A percentile compares a stretch with the other conserved stretches of the same genome.
Conservation (phyloP, 1,140 invertebrate genomes). For the Epicauta chinensis region DNA sequence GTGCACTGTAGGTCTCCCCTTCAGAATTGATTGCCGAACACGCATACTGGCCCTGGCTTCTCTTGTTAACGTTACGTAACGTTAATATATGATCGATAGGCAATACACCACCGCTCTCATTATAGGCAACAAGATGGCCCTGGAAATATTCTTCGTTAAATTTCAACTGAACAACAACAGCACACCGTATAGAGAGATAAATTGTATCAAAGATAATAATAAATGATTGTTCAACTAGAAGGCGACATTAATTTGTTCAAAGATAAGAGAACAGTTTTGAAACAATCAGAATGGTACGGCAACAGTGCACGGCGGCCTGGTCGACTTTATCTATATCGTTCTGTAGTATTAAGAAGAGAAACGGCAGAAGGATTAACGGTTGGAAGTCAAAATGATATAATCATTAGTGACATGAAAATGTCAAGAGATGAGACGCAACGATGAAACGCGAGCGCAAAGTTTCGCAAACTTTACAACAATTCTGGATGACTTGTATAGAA, state of each 20-base stretch:
- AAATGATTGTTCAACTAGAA: constrained; percentile 12
- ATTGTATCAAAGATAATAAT: too few relatives aligned
- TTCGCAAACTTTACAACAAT: constrained; percentile 25
- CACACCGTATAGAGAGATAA: too few relatives aligned
- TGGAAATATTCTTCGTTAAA: too few relatives aligned
- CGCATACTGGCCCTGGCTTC: constrained; percentile 52
- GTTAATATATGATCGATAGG: constrained; percentile 48
- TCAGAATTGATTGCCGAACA: constrained; percentile 63
- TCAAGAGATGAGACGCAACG: too few relatives aligned
- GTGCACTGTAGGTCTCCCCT: constrained; percentile 58
- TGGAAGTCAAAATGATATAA: constrained; percentile 24
- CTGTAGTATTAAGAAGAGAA: neutral
- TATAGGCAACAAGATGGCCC: constrained; percentile 29
- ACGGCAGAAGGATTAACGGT: constrained; percentile 19
- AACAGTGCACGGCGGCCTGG: neutral
- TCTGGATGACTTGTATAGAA: constrained; percentile 33
- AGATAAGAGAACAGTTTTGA: constrained; percentile 13
- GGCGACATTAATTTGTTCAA: constrained; percentile 6
- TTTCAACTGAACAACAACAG: too few relatives aligned
- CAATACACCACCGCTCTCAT: constrained; percentile 49
- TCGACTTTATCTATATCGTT: constrained; percentile 8
- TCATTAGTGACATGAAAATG: constrained; percentile 25
- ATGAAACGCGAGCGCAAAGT: too few relatives aligned
- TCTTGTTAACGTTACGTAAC: constrained; percentile 42
- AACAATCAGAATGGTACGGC: constrained; percentile 15